These are phyloP conservation scores for Copsychus sechellarum DNA, from an alignment of 2,113 vertebrate genomes.

Conservation along the genomic window DNA sequence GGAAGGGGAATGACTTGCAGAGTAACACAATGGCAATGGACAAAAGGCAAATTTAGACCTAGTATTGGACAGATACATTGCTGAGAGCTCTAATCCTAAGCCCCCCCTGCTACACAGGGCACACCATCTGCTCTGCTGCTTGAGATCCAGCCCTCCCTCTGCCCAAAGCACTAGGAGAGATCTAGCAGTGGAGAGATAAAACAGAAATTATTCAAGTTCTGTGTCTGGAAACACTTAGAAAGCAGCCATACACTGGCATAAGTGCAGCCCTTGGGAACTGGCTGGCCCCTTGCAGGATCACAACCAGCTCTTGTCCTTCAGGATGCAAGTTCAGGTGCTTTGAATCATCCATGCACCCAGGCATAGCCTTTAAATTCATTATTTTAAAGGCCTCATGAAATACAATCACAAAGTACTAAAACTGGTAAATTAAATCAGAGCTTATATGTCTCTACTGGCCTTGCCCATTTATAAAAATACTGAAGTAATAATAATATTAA, in stretches of 20 bases:
- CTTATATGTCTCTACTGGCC: not conserved
- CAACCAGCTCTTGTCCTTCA: not conserved
- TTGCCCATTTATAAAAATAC: not conserved
- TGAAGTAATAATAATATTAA: not conserved
- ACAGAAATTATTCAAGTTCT: not conserved
- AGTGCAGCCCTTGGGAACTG: not conserved
- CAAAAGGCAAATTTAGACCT: not conserved
- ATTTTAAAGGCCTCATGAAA: not conserved
- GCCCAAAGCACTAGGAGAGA: not conserved
- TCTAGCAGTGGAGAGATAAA: accelerated
- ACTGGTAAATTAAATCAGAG: not conserved
- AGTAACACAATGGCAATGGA: not conserved
- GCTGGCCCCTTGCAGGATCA: not conserved
- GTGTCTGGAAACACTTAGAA: not conserved
- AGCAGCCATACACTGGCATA: not conserved
- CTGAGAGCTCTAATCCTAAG: not conserved
- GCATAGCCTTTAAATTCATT: not conserved
- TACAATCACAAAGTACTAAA: not conserved
- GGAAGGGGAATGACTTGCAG: not conserved
- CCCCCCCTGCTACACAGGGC: not conserved
- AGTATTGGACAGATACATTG: not conserved
- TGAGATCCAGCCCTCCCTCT: not conserved
- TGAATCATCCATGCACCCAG: not conserved
- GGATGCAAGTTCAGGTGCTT: not conserved
- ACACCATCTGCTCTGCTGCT: not conserved